Base-by-base conservation (phyloP, 2,888 invertebrate genomes). In the Limnephilus rhombicus region DNA sequence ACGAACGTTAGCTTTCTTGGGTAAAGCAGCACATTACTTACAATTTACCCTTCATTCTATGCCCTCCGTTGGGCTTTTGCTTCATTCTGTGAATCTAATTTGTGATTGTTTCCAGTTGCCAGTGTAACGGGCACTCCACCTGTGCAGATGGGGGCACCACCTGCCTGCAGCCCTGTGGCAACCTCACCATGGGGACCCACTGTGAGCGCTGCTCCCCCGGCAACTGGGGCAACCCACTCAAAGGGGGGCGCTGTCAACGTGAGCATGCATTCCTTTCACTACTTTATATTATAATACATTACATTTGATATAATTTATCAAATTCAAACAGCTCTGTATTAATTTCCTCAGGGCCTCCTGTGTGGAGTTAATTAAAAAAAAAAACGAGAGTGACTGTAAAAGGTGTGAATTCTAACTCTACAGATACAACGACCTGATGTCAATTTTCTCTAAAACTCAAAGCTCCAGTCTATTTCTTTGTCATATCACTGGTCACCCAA, bases 61-160 rank as follows among this genome's bases (percentile, higher is more conserved):
- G 49, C 15, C 49, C 49, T 49, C 49, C 1, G 49, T 45, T 45
- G 45, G 45, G 45, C 12, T 45, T 2, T 45, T 45, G 11, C 45
- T 45, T 2, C 45, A 68, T 68, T 68, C 18, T 18, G 15, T 18
- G 24, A 9, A n/a, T 24, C 24, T 68, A 24, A 68, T 24, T 24
- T 24, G 18, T n/a, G 24, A 24, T 68, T 68, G 68, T 49, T 94
- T 92, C 94, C 95, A 97, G 96, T 93, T 99, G 99, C 95, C 99
- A 99, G 95, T 99, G 99, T 96, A 99, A 99, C 95, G 99, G 99
- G 0, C 99, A 99, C 95, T 98, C 98, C 93, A 97, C 96, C 53
- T 99, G 99, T 95, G 95, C 96, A 91, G 97, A 97, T 94, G 97
- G 97, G 95, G 96, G 97, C 94, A 96, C 97, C 95, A 94, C 95